Base-by-base conservation (phyloP, 2,888 invertebrate species). In the Lycophotia porphyrea region DNA sequence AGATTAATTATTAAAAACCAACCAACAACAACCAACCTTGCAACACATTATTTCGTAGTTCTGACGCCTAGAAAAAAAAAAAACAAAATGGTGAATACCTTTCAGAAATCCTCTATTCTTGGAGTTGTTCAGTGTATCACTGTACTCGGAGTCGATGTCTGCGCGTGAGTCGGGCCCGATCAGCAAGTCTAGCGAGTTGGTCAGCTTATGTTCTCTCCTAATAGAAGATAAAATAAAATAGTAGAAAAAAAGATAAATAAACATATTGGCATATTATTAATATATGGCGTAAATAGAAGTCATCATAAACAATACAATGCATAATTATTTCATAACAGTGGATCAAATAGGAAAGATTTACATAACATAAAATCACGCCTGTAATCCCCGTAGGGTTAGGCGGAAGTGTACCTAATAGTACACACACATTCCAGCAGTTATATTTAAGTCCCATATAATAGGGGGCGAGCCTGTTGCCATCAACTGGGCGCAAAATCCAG, bases 61-160 rank as follows among this genome's bases (percentile, higher is more conserved):
- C 5, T n/a, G 11, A n/a, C 49, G 3, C 24, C 4, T 21, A 44
- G 44, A 49, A 11, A 49, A 39, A 11, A 1, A 42, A 55, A 42
- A 34, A 27, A 18, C 49, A 70, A 34, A 8, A 7, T 36, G 4
- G 0, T 42, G 2, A 42, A n/a, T 2, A 96, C 96, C 96, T 95
- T 96, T 96, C 69, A 96, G 87, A 80, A 96, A 96, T 70, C 96
- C 95, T 86, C 96, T 94, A 74, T 96, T 96, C 87, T 96, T 96
- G 39, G 95, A 93, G 82, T 96, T 96, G 86, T 96, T 96, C 79
- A 96, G 84, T 0, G 95, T 95, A 76, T 96, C 96, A 77, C 95
- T 95, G 89, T 96, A 96, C 75, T 96, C 96, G 0, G 96, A 96
- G 82, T 96, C 96, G 82, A 96, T 94, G 84, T 96, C 96, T 0